phyloP scores from a whole-genome alignment of 2,888 invertebrate species.

The Lypha dubia region DNA sequence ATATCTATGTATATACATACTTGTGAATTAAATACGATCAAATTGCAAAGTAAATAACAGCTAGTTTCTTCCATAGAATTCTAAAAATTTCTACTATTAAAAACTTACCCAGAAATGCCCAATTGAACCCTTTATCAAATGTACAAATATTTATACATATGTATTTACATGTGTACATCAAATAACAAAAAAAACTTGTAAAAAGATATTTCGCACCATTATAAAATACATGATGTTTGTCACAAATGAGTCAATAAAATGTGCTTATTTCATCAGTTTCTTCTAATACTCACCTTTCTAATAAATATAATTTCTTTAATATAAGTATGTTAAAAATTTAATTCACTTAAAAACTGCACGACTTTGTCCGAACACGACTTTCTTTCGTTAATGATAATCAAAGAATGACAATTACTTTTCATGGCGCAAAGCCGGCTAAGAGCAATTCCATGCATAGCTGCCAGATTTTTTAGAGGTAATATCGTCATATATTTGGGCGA shows the following conservation, averaged over 20 bases:
- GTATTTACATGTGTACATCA: neutral
- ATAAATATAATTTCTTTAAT: neutral
- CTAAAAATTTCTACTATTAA: neutral
- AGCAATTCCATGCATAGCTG: neutral
- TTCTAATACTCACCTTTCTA: neutral
- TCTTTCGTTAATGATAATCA: neutral
- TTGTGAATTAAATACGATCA: neutral
- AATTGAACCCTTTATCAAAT: neutral
- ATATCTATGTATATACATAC: neutral
- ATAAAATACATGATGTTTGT: neutral
- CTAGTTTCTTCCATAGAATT: neutral
- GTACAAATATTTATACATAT: too few species aligned
- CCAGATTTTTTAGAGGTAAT: too few species aligned
- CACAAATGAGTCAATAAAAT: neutral
- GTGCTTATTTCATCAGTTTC: neutral
- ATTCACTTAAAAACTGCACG: neutral
- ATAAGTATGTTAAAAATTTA: neutral
- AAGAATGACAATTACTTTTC: neutral
- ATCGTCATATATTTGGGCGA: too few species aligned
- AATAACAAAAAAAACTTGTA: neutral
- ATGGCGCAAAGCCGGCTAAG: conserved; percentile 4
- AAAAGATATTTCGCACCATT: neutral
- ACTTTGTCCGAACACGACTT: neutral
- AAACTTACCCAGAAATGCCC: neutral
- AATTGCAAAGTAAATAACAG: too few species aligned